A percentile compares a stretch with the other conserved stretches of the same genome.
These are phyloP conservation scores for Mormoops blainvillei DNA, from an alignment of 2,113 vertebrate species.

Conservation along the genomic window DNA sequence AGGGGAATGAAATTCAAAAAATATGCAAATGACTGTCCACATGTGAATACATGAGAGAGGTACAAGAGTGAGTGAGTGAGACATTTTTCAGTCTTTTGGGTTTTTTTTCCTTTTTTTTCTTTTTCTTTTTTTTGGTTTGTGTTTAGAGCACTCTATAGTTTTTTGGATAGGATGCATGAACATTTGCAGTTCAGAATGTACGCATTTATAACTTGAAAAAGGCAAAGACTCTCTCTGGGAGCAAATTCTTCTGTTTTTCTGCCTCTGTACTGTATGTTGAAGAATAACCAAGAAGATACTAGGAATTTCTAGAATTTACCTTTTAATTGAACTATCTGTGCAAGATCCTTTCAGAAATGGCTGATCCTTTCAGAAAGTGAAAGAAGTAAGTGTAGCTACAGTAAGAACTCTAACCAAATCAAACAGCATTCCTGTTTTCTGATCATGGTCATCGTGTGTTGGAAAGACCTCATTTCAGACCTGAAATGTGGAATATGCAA, in stretches of 20 bases:
- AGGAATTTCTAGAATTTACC: background rate
- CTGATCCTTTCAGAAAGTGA: constrained; percentile 12
- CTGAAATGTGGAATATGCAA: background rate
- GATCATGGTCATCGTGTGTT: background rate
- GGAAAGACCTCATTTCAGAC: background rate
- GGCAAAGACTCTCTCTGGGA: background rate
- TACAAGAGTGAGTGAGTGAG: background rate
- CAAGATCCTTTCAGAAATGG: background rate
- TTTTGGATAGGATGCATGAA: background rate
- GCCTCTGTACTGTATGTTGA: background rate
- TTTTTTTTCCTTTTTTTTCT: background rate
- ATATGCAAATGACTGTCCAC: background rate
- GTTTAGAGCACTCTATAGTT: background rate
- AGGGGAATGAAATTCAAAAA: background rate
- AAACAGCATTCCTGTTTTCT: background rate
- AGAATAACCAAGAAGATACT: background rate
- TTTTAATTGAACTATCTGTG: background rate
- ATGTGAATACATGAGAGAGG: background rate
- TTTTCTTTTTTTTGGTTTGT: background rate
- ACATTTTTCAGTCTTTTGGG: background rate
- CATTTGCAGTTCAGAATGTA: background rate
- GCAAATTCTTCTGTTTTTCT: background rate
- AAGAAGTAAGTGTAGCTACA: background rate
- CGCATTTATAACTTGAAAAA: constrained; percentile 10
- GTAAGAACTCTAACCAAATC: background rate